Conservation (phyloP, 2,888 invertebrate species). For the Apoda limacodes region DNA sequence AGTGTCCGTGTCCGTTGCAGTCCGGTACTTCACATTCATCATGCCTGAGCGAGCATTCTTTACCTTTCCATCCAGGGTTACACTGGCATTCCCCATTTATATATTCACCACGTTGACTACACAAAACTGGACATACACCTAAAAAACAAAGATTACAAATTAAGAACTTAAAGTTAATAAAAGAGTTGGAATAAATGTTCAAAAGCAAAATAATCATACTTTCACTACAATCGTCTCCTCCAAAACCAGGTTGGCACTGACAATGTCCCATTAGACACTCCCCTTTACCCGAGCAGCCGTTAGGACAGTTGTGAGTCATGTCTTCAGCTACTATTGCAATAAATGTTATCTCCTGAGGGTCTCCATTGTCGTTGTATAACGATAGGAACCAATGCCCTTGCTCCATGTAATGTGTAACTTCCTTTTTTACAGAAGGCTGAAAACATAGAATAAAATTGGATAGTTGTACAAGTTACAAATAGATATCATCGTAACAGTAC, state of each 20-base stretch:
- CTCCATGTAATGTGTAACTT: slow-evolving; percentile 95
- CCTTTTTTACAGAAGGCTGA: slow-evolving; percentile 88
- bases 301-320: slow-evolving; percentile 95
- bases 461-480: background rate
- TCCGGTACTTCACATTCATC: slow-evolving; percentile 97
- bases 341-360: slow-evolving; percentile 88
- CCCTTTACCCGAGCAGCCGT: slow-evolving; percentile 96
- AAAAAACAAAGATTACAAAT: slow-evolving; percentile 26
- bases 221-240: slow-evolving; percentile 96
- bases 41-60: slow-evolving; percentile 94
- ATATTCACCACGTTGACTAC: slow-evolving; percentile 97
- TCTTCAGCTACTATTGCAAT: slow-evolving; percentile 88
- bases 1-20: slow-evolving; percentile 96
- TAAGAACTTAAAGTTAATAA: background rate
- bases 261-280: slow-evolving; percentile 96
- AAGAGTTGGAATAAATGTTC: too few species aligned
- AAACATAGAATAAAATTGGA: slow-evolving; percentile 18
- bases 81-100: slow-evolving; percentile 97
- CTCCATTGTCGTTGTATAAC: slow-evolving; percentile 95
- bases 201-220: too few species aligned
- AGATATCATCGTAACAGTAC: too few species aligned
- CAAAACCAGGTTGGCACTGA: slow-evolving; percentile 96
- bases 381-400: slow-evolving; percentile 97
- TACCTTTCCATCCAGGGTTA: slow-evolving; percentile 98
- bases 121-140: slow-evolving; percentile 96